Conservation (phyloP, 2,113 vertebrate species). For the Amblyornis subalaris region DNA sequence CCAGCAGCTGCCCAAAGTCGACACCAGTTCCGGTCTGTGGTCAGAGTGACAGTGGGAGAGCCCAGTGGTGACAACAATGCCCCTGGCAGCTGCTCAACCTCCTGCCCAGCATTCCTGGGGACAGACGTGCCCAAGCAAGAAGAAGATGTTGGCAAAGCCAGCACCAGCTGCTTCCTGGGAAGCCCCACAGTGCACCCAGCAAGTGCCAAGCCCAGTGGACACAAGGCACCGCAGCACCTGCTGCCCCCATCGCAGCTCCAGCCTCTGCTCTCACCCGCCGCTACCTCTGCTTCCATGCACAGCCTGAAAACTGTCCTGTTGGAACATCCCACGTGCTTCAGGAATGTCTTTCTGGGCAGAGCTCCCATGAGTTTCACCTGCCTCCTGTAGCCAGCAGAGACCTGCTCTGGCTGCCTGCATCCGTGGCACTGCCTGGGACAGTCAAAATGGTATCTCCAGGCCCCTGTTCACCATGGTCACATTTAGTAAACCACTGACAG, state of each 20-base stretch:
- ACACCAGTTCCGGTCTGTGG: not conserved
- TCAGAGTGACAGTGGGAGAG: not conserved
- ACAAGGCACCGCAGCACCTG: not conserved
- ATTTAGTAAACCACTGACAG: not conserved
- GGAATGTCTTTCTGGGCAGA: not conserved
- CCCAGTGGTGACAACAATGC: not conserved
- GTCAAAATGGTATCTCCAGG: not conserved
- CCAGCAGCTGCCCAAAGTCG: not conserved
- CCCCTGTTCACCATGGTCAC: not conserved
- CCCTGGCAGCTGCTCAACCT: not conserved
- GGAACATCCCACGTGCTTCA: not conserved
- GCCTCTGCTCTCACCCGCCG: not conserved
- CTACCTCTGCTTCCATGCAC: not conserved
- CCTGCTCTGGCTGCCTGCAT: not conserved
- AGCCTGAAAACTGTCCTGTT: not conserved
- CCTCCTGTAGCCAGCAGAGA: not conserved
- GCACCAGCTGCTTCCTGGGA: not conserved
- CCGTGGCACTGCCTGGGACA: not conserved
- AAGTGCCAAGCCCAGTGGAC: not conserved
- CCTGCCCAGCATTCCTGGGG: not conserved
- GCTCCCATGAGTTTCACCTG: not conserved
- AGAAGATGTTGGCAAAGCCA: not conserved
- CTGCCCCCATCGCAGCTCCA: not conserved
- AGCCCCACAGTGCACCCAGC: rapidly evolving
- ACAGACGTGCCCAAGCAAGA: not conserved